A percentile compares a stretch with the other conserved stretches of the same genome.
phyloP scores from a whole-genome alignment of 2,888 invertebrate species.

The Dugesia japonica region DNA sequence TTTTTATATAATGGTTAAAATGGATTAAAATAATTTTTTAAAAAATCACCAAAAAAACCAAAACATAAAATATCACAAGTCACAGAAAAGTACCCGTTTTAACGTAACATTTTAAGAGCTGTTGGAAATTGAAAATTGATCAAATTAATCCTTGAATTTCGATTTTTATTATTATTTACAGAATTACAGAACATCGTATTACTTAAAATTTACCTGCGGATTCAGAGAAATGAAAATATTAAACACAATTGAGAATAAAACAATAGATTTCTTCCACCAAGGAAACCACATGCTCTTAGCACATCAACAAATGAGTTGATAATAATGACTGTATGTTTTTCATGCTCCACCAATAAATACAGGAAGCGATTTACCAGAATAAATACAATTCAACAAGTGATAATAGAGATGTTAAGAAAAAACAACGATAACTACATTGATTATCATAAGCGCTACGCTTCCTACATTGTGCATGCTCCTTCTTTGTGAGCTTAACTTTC shows the following conservation, averaged over 20 bases:
- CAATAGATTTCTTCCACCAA: neutral
- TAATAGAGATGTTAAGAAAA: slow-evolving; percentile 4
- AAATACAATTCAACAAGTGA: slow-evolving; percentile 4
- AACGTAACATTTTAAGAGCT: too few species aligned
- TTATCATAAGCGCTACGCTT: neutral
- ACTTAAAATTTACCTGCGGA: neutral
- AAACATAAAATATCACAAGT: too few species aligned
- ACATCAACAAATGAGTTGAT: slow-evolving; percentile 1
- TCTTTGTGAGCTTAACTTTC: slow-evolving; percentile 5
- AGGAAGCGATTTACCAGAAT: neutral
- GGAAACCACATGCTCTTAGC: slow-evolving; percentile 1
- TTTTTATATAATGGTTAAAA: too few species aligned
- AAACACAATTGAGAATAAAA: neutral
- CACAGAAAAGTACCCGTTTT: too few species aligned
- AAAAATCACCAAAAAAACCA: too few species aligned
- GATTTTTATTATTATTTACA: too few species aligned
- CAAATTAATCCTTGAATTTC: too few species aligned
- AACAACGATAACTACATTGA: slow-evolving; percentile 8
- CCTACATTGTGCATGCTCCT: neutral
- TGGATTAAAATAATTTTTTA: too few species aligned
- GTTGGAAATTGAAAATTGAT: too few species aligned
- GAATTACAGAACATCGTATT: neutral
- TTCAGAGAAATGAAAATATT: neutral
- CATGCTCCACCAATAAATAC: neutral
- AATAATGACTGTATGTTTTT: neutral